Base-by-base conservation (phyloP, 2,797 vertebrate species). In the Phylloscopus collybita region DNA sequence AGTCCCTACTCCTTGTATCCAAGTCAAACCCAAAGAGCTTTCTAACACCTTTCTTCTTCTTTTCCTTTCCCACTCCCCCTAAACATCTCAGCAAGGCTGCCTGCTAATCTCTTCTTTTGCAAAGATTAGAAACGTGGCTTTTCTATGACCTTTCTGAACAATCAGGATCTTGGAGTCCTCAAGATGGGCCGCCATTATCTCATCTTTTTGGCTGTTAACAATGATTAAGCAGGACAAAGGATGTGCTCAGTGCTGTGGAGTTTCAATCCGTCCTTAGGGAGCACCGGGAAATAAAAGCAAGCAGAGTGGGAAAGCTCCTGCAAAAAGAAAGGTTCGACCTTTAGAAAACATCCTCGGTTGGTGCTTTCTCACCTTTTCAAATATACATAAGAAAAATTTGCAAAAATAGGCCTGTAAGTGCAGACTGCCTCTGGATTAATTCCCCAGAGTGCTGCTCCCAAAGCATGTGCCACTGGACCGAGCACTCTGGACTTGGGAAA, bases 101-200 rank as follows among this genome's bases (percentile, higher is more conserved):
- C 79, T 89, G 90, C 64, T 96, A 95, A 95, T 97, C 93, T 96
- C 86, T 90, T 71, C 74, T 90, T 87, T 74, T 71, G 42, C 88
- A 78, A 80, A 96, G 94, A 96, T 95, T 92, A 80, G 86, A 94
- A 89, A 80, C 20, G 30, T 91, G 45, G 84, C 86, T 95, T 95
- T 95, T 86, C 80, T 74, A 44, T 93, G 96, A 97, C 96, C 96
- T 96, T 97, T 96, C 67, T 82, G 86, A 97, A 95, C 94, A 97
- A 94, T 96, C 88, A 53, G 57, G 53, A 95, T 62, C 91, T 87
- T 81, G 67, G 83, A 96, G 90, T 86, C 73, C 80, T 93, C 78
- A 90, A 53, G 95, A 95, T 54, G 30, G 65, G 94, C 87, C 40
- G 1, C 85, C 78, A 72, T 95, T 96, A 95, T 97, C 94, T 96